Conservation (phyloP, 2,797 vertebrate genomes). For the Artibeus lituratus region DNA sequence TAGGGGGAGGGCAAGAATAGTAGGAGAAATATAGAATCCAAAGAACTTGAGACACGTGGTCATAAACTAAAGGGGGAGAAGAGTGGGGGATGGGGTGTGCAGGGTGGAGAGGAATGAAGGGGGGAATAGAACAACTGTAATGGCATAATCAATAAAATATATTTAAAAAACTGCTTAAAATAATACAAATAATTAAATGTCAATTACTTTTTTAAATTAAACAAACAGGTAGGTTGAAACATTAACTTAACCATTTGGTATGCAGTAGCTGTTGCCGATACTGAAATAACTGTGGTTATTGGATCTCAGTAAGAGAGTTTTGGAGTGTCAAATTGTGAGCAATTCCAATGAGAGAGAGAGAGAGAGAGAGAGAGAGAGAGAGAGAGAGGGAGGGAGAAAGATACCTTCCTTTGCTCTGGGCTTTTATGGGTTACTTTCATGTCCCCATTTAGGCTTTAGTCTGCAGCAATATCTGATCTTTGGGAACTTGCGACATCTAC, state of each 20-base stretch:
- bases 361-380: not conserved
- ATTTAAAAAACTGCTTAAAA: too few relatives aligned
- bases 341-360: not conserved
- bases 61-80: too few relatives aligned
- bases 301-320: not conserved
- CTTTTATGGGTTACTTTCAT: not conserved
- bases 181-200: slow-evolving; percentile 8
- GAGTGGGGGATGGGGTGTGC: too few relatives aligned
- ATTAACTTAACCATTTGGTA: not conserved
- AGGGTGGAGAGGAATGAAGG: too few relatives aligned
- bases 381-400: too few relatives aligned
- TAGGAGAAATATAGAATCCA: too few relatives aligned
- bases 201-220: slow-evolving; percentile 52
- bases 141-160: too few relatives aligned
- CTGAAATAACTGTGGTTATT: not conserved
- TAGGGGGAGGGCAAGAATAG: too few relatives aligned
- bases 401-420: not conserved
- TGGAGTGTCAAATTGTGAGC: slow-evolving; percentile 6
- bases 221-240: not conserved
- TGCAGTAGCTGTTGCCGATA: not conserved
- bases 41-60: too few relatives aligned
- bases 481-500: slow-evolving; percentile 2
- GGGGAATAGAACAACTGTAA: too few relatives aligned
- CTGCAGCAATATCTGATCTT: slow-evolving; percentile 29
- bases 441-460: slow-evolving; percentile 27